Evolutionary conservation across 2,888 invertebrate genomes (phyloP), one percentile per base, ranked within the genome.

Genomic region (Celastrina argiolus): DNA sequence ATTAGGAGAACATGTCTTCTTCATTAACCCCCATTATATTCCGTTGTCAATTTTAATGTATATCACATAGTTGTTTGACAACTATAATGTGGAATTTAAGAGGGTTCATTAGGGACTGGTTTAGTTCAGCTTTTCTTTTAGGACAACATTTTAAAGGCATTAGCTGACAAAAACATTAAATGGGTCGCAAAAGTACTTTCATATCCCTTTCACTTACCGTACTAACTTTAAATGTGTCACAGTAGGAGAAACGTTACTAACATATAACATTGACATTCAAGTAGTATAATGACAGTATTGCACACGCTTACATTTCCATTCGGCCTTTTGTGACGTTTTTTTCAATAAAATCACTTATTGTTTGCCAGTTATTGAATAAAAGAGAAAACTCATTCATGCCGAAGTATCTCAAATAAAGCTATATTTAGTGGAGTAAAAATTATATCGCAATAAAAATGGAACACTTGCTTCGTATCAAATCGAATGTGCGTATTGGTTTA

Each of bases 1-100:
- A 34, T 34, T 61, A 61, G 18, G 61, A 61, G 61, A 61, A 61
- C 61, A 61, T 39, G 61, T 61, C 61, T 61, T 61, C 61, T 61
- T 61, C 61, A 61, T 61, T 61, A 61, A 22, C 18, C 39, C 22
- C 61, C 36, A 61, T 61, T 61, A 61, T 36, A 61, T 61, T 61
- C 36, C 61, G 36, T 61, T 61, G 61, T 61, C 61, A 61, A 61
- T 61, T 61, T 36, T 61, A 61, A 61, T 61, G 36, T 61, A 39
- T 18, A 59, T 34, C 36, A 36, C 18, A 36, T 1, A 39, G 34
- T 61, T 36, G 34, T 61, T 36, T 61, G 61, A 61, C 36, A 61
- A 18, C 18, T 36, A 12, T 51, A 51, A 51, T 51, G 36, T 18
- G 7, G 10, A 39, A 61, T 58, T 58, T 58, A 36, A 36, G 34